These are phyloP conservation scores for Protosalanx chinensis DNA, from an alignment of 2,797 vertebrate genomes.

Conservation along the genomic window DNA sequence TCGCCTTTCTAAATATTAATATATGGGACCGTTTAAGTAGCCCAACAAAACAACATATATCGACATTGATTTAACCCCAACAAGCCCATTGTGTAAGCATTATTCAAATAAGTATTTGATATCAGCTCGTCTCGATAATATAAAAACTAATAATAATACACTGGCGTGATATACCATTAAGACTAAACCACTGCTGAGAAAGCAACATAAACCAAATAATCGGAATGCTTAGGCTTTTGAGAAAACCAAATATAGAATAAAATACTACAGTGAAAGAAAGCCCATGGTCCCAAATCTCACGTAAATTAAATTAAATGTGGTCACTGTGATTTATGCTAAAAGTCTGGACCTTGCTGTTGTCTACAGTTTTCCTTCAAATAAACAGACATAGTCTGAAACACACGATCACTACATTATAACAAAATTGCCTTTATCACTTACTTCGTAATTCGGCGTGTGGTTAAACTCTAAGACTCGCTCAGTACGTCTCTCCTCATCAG, in stretches of 20 bases:
- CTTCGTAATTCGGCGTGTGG: conserved; percentile 64
- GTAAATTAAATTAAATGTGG: too few relatives aligned
- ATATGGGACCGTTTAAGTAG: not conserved
- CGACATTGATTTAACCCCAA: not conserved
- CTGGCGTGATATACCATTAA: not conserved
- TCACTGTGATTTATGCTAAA: too few relatives aligned
- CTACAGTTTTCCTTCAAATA: not conserved
- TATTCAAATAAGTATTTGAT: not conserved
- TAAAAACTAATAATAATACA: not conserved
- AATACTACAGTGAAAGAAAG: too few relatives aligned
- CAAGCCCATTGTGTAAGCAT: not conserved
- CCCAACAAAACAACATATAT: not conserved
- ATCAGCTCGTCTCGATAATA: too few relatives aligned
- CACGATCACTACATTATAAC: too few relatives aligned
- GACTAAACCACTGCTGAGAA: not conserved
- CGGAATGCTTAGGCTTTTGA: too few relatives aligned
- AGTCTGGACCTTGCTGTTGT: not conserved
- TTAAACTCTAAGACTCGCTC: conserved; percentile 49
- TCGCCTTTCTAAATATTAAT: not conserved
- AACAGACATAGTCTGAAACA: not conserved
- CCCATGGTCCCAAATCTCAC: too few relatives aligned
- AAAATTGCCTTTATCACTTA: conserved; percentile 45
- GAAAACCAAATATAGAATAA: too few relatives aligned
- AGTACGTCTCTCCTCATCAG: conserved; percentile 66
- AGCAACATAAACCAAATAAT: too few relatives aligned